Evolutionary conservation across 2,113 vertebrate species (phyloP), one percentile per base, ranked within the genome.

Genomic region (Leptosomus discolor): DNA sequence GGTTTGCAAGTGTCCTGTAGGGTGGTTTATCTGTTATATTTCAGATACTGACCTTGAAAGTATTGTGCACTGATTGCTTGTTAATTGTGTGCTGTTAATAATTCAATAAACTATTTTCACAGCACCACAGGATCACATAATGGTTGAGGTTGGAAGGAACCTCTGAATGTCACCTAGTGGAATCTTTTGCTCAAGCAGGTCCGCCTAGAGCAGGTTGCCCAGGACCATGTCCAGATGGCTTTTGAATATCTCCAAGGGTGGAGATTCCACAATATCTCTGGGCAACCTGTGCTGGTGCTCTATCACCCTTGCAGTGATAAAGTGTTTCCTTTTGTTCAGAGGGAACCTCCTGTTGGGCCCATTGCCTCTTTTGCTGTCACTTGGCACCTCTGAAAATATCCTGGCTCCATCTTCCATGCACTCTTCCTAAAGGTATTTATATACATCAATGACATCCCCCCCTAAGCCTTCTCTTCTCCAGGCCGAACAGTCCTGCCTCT

Each of bases 251-350:
- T 50, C 17, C 19, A n/a, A 34, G 53, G 18, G 30, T 26, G 14
- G 23, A 82, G 9, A 41, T 34, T 51, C 8, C 4, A 43, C 32
- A 51, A 11, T 8, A 3, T 56, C 11, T 67, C 29, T 50, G 20
- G 17, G 10, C 4, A 65, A 12, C 27, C 12, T 64, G 7, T 43
- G 22, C 5, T 10, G 0, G 4, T n/a, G 3, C 34, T 56, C 29
- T 2, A 5, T 30, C 8, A 60, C 12, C 10, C 19, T 53, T 20
- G 34, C n/a, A 67, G 9, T 43, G 5, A 60, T 64, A 64, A 67
- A 65, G 19, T 37, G 17, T 45, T 83, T 54, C 27, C 14, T 84
- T 32, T 4, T 36, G 15, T 45, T 69, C 21, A 74, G 34, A 63
- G 3, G 8, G 24, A n/a, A 36, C 3, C 14, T 50, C 18, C 22